These are phyloP conservation scores for Eristalinus aeneus DNA, from an alignment of 2,888 invertebrate genomes.

Conservation along the genomic window DNA sequence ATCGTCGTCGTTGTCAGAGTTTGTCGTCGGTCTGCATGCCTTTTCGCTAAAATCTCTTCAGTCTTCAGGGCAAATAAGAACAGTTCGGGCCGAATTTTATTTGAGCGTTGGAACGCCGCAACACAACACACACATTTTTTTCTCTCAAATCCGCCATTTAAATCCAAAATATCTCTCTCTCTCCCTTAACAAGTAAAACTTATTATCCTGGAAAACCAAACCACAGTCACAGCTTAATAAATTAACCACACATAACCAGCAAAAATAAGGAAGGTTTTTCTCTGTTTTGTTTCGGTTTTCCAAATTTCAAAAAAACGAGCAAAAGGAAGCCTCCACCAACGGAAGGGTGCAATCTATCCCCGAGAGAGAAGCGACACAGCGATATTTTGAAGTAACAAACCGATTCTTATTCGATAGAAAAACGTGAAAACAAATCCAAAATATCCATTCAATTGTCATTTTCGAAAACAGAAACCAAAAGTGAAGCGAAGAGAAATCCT, in stretches of 20 bases:
- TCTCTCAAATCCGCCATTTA: constrained; percentile 72
- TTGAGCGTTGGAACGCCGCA: constrained; percentile 68
- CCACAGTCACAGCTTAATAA: constrained; percentile 40
- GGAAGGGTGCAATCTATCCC: not conserved
- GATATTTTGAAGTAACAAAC: not conserved
- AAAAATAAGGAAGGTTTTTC: constrained; percentile 8
- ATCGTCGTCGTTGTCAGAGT: constrained; percentile 38
- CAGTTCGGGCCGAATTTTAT: constrained; percentile 70
- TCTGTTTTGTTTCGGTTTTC: not conserved
- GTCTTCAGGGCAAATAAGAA: constrained; percentile 70
- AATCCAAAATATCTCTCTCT: constrained; percentile 64
- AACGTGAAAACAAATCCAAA: no score
- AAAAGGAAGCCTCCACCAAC: not conserved
- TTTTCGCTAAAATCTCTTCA: constrained; percentile 65
- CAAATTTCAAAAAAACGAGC: not conserved
- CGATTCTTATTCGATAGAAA: no score
- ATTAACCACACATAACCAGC: constrained; percentile 25
- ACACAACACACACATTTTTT: constrained; percentile 70
- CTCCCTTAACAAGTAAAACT: constrained; percentile 46
- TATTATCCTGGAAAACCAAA: constrained; percentile 13
- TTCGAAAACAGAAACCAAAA: constrained; percentile 20
- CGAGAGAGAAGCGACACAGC: not conserved
- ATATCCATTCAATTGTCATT: constrained; percentile 62
- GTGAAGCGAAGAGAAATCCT: constrained; percentile 1
- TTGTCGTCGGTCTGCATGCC: constrained; percentile 32